A percentile compares a stretch with the other conserved stretches of the same genome.
Conservation (phyloP, 2,888 invertebrate genomes). For the Zeuzera pyrina region DNA sequence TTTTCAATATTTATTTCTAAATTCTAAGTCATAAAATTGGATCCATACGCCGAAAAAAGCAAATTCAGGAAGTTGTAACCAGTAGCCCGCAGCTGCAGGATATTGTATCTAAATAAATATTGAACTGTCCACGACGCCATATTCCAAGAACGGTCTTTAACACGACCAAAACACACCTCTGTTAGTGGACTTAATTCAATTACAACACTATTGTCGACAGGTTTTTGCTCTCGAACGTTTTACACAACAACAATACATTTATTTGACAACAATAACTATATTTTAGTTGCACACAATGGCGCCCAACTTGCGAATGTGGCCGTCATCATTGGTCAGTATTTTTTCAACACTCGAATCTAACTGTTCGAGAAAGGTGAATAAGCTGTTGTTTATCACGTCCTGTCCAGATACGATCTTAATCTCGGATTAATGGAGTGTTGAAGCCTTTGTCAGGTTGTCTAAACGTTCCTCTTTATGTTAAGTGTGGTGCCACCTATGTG, state of each 20-base stretch:
- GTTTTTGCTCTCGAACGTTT: constrained; percentile 49
- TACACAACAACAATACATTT: constrained; percentile 46
- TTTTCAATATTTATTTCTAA: too few relatives aligned
- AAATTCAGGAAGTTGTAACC: constrained; percentile 6
- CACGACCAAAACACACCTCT: constrained; percentile 18
- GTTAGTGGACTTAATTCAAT: constrained; percentile 57
- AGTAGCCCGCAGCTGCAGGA: constrained; percentile 12
- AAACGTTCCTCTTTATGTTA: constrained; percentile 27
- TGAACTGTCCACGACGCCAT: neutral
- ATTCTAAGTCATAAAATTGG: too few relatives aligned
- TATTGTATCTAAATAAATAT: constrained; percentile 8
- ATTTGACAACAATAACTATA: constrained; percentile 70
- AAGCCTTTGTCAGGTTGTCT: constrained; percentile 47
- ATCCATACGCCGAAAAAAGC: neutral
- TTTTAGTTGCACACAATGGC: constrained; percentile 29
- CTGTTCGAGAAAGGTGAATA: constrained; percentile 32
- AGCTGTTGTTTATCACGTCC: constrained; percentile 53
- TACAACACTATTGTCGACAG: constrained; percentile 44
- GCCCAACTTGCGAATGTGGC: constrained; percentile 22
- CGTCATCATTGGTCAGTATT: constrained; percentile 28
- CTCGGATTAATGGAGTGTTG: constrained; percentile 52
- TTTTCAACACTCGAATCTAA: constrained; percentile 43
- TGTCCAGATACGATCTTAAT: constrained; percentile 62
- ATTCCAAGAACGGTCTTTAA: constrained; percentile 5
- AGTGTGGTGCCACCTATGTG: constrained; percentile 49